Conservation (phyloP, 1,140 invertebrate species). For the Philaenus spumarius region DNA sequence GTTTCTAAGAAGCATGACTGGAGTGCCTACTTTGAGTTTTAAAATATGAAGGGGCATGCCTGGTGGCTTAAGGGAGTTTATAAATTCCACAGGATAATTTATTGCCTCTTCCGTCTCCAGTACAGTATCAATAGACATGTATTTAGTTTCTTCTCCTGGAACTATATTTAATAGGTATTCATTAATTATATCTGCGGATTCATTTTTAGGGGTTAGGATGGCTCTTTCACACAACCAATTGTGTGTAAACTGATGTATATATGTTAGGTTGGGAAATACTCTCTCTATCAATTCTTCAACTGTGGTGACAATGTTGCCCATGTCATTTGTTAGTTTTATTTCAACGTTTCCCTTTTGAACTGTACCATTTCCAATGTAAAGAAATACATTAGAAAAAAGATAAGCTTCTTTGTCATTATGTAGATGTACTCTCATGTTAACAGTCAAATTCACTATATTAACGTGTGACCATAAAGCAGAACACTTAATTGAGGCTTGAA, state of each 20-base stretch:
- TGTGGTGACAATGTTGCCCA: background rate
- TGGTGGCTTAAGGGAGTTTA: background rate
- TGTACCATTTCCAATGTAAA: background rate
- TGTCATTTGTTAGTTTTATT: background rate
- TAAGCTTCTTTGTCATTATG: conserved; percentile 23
- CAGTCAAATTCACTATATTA: background rate
- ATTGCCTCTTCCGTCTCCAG: background rate
- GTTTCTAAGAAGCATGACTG: no score
- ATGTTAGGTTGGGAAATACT: background rate
- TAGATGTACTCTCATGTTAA: background rate
- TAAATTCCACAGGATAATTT: background rate
- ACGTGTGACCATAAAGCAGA: conserved; percentile 38
- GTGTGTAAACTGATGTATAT: background rate
- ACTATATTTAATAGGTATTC: background rate
- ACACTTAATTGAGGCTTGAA: conserved; percentile 41
- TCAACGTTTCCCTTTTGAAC: background rate
- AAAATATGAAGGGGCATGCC: background rate
- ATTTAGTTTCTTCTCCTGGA: background rate
- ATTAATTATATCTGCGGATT: conserved; percentile 9
- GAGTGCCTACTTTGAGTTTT: conserved; percentile 2
- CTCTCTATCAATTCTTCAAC: background rate
- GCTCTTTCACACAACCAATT: conserved; percentile 29
- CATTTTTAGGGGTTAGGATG: conserved; percentile 30
- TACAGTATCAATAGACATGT: background rate
- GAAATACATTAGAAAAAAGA: background rate